A percentile compares a stretch with the other conserved stretches of the same genome.
phyloP scores from a whole-genome alignment of 1,140 invertebrate species.

The Sesamia nonagrioides region DNA sequence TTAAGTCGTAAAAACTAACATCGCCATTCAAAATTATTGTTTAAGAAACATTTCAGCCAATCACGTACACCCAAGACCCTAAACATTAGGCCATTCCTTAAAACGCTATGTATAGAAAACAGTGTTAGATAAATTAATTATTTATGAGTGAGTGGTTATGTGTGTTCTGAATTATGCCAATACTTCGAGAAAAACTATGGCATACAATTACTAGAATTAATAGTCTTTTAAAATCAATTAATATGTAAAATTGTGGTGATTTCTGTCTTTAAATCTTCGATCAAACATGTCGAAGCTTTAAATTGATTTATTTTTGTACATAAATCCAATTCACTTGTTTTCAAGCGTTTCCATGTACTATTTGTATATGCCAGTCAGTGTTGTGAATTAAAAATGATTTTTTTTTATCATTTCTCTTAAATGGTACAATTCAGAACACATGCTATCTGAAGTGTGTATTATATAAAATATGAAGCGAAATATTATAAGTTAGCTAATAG shows the following conservation, averaged over 20 bases:
- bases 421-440: conserved; percentile 59
- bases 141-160: conserved; percentile 49
- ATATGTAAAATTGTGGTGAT: neutral
- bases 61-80: conserved; percentile 26
- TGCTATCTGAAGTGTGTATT: conserved; percentile 54
- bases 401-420: conserved; percentile 4
- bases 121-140: conserved; percentile 46
- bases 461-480: conserved; percentile 44
- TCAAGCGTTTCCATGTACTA: neutral
- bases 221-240: neutral
- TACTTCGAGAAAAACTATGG: too few species aligned
- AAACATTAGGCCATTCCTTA: conserved; percentile 54
- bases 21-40: too few species aligned
- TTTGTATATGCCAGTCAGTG: conserved; percentile 30
- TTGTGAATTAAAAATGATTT: conserved; percentile 22
- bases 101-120: conserved; percentile 39
- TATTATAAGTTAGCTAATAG: conserved; percentile 48
- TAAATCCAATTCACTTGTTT: neutral
- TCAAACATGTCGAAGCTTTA: too few species aligned
- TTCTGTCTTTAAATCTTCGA: neutral
- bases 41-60: conserved; percentile 17
- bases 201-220: too few species aligned
- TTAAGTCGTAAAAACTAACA: too few species aligned
- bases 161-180: conserved; percentile 57
- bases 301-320: neutral